Percentiles rank a stretch among this genome's conserved stretches.
Evolutionary conservation across 2,113 vertebrate genomes (phyloP).

Genomic region (Aptenodytes forsteri): DNA sequence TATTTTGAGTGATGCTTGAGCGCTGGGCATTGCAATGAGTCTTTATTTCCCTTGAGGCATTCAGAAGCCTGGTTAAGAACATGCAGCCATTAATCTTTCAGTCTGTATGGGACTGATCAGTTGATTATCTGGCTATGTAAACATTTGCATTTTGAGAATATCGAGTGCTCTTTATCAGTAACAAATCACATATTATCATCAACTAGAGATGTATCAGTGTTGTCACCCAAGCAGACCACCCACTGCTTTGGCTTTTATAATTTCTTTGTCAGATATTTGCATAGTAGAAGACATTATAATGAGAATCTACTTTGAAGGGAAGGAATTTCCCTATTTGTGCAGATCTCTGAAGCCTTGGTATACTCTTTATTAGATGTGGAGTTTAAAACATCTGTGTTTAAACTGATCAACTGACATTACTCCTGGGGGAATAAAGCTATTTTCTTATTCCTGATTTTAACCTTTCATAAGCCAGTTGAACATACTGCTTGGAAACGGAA

Average conservation of each 20-base stretch:
- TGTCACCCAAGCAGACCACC: neutral
- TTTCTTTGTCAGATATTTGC: conserved; percentile 15
- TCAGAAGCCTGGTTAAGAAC: neutral
- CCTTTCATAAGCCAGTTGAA: conserved; percentile 19
- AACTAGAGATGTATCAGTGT: neutral
- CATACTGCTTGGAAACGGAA: neutral
- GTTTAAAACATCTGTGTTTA: conserved; percentile 45
- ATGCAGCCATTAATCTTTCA: neutral
- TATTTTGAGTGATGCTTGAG: neutral
- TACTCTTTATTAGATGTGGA: conserved; percentile 7
- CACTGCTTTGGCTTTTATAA: neutral
- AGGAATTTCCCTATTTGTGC: neutral
- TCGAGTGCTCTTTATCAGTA: conserved; percentile 1
- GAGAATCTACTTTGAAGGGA: neutral
- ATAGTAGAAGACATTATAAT: neutral
- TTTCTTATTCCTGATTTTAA: conserved; percentile 45
- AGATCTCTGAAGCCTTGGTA: neutral
- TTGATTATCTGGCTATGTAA: neutral
- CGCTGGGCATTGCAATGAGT: neutral
- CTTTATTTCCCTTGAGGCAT: neutral
- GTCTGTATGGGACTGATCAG: neutral
- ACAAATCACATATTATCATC: neutral
- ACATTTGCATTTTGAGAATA: conserved; percentile 22
- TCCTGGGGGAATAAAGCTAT: conserved; percentile 13
- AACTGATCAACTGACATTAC: conserved; percentile 18